A percentile compares a stretch with the other conserved stretches of the same genome.
phyloP scores from a whole-genome alignment of 2,888 invertebrate genomes.

The Octonoba sinensis region DNA sequence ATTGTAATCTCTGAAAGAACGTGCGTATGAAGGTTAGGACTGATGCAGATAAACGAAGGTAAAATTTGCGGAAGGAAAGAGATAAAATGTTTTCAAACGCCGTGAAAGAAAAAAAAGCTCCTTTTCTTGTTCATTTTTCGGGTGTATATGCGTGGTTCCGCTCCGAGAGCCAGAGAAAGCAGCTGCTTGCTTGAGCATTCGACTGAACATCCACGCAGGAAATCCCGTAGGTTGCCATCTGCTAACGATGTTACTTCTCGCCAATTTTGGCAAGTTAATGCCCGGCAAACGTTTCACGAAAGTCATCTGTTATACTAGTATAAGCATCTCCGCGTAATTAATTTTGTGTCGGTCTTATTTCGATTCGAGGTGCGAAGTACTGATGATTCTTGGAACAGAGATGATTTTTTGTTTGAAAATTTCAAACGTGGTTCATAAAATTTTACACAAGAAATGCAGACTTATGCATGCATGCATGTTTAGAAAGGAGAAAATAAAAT shows the following conservation, averaged over 20 bases:
- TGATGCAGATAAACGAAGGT: neutral
- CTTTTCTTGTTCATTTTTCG: slow-evolving; percentile 5
- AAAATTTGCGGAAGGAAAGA: slow-evolving; percentile 8
- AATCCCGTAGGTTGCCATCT: slow-evolving; percentile 18
- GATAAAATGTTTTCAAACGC: neutral
- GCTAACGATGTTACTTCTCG: neutral
- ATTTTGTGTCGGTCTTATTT: neutral
- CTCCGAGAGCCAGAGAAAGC: slow-evolving; percentile 16
- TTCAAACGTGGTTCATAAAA: too few relatives aligned
- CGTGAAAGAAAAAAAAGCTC: neutral
- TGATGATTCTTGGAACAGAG: too few relatives aligned
- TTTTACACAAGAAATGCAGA: too few relatives aligned
- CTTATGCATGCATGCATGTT: too few relatives aligned
- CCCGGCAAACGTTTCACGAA: neutral
- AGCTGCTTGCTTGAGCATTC: slow-evolving; percentile 20
- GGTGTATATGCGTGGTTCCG: slow-evolving; percentile 18
- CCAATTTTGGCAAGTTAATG: neutral
- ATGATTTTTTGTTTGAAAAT: too few relatives aligned
- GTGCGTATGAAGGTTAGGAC: too few relatives aligned
- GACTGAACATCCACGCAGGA: slow-evolving; percentile 25
- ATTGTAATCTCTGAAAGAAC: too few relatives aligned
- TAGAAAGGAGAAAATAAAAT: too few relatives aligned
- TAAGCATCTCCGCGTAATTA: too few relatives aligned
- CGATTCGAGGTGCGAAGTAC: neutral
- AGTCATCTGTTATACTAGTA: too few relatives aligned